Evolutionary conservation across 2,113 vertebrate genomes (phyloP).

Genomic region (Nannospalax galili): DNA sequence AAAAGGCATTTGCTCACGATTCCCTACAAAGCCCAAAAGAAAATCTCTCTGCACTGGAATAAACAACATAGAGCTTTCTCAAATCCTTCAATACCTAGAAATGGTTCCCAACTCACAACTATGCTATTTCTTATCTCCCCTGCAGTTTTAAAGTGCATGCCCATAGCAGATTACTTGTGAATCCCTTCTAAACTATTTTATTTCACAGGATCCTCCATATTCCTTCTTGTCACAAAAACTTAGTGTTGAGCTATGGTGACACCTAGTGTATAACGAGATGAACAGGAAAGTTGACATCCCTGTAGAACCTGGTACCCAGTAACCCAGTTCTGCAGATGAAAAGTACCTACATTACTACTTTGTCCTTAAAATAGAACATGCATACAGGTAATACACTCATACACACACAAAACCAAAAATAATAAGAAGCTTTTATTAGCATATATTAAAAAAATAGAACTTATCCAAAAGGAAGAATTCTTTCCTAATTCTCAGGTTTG

Average conservation of each 20-base stretch:
- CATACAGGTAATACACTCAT: too few relatives aligned
- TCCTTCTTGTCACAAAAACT: neutral
- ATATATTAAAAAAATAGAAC: neutral
- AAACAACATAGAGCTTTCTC: neutral
- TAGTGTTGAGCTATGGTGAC: neutral
- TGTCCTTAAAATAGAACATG: neutral
- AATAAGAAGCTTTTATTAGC: too few relatives aligned
- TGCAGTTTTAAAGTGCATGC: neutral
- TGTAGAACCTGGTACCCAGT: neutral
- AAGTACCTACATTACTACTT: neutral
- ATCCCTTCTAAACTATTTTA: neutral
- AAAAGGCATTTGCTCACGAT: neutral
- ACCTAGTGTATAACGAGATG: neutral
- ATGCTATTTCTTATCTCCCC: neutral
- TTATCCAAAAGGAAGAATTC: neutral
- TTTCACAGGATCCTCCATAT: neutral
- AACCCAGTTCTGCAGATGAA: neutral
- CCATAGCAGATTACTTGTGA: slow-evolving; percentile 18
- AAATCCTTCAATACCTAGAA: slow-evolving; percentile 1
- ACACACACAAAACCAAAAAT: too few relatives aligned
- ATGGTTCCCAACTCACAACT: slow-evolving; percentile 12
- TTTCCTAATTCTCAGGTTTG: neutral
- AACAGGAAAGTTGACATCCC: neutral
- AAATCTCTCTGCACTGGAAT: neutral
- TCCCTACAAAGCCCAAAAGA: neutral